Conservation (phyloP, 2,113 vertebrate genomes). For the Oryzias javanicus region DNA sequence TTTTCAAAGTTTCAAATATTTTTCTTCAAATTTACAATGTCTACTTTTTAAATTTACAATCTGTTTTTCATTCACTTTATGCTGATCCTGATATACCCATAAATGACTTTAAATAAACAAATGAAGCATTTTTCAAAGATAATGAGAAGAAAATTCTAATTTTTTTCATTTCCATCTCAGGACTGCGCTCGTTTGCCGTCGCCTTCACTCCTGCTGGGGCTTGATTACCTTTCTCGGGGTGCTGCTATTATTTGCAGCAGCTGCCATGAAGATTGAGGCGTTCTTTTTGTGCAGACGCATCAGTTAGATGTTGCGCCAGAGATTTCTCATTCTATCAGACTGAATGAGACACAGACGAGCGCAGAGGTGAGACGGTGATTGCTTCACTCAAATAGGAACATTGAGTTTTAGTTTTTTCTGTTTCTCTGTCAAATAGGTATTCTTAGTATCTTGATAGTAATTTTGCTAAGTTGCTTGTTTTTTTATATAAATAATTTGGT, state of each 20-base stretch:
- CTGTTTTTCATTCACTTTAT: too few relatives aligned
- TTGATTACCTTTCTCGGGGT: slow-evolving; percentile 59
- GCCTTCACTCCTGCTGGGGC: slow-evolving; percentile 15
- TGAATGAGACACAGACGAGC: slow-evolving; percentile 44
- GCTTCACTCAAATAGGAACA: background rate
- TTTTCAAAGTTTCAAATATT: too few relatives aligned
- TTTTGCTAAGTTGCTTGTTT: too few relatives aligned
- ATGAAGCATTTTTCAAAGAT: too few relatives aligned
- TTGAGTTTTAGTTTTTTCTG: background rate
- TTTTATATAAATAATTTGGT: too few relatives aligned
- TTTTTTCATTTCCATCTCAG: slow-evolving; percentile 18
- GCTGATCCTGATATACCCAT: too few relatives aligned
- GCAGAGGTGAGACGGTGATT: slow-evolving; percentile 60
- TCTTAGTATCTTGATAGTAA: background rate
- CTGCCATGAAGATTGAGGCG: slow-evolving; percentile 59
- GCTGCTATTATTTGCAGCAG: slow-evolving; percentile 58
- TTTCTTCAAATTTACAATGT: too few relatives aligned
- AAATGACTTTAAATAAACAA: too few relatives aligned
- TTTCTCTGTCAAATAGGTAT: too few relatives aligned
- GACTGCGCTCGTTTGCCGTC: slow-evolving; percentile 20
- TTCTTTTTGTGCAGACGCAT: slow-evolving; percentile 49
- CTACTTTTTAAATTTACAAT: too few relatives aligned
- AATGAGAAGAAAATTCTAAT: background rate
- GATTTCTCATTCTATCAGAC: slow-evolving; percentile 34
- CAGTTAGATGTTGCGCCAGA: slow-evolving; percentile 62